Evolutionary conservation across 2,113 vertebrate genomes (phyloP).

Genomic region (Protobothrops flavoviridis): DNA sequence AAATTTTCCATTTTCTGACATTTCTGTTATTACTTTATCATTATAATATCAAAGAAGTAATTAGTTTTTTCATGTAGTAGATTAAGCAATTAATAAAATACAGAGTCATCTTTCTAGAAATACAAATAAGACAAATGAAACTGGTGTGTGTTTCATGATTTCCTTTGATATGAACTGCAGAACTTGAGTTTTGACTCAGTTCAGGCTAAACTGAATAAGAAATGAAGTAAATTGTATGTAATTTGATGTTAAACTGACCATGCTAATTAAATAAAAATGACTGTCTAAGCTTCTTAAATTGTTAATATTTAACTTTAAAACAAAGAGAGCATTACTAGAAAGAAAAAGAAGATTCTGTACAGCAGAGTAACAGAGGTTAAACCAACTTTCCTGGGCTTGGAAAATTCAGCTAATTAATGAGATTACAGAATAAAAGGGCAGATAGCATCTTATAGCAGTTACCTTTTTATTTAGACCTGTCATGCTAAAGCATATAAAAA

Average conservation of each 20-base stretch:
- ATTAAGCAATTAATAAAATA: constrained; percentile 14
- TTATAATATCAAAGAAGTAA: not conserved
- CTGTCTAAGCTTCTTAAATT: not conserved
- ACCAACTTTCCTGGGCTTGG: not conserved
- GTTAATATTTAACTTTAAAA: not conserved
- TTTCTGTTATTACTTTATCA: not conserved
- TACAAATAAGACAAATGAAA: not conserved
- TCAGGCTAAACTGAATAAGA: not conserved
- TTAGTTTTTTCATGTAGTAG: not conserved
- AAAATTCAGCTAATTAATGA: not conserved
- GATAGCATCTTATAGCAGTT: not conserved
- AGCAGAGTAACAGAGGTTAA: not conserved
- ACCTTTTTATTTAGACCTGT: not conserved
- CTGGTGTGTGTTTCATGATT: not conserved
- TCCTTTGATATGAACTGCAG: constrained; percentile 20
- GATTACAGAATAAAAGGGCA: not conserved
- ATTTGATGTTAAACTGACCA: not conserved
- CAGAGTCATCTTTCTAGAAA: not conserved
- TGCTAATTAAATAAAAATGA: not conserved
- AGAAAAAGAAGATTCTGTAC: not conserved
- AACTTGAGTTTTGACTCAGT: constrained; percentile 27
- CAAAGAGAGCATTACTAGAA: not conserved
- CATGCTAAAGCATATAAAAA: not conserved
- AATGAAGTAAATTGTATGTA: not conserved
- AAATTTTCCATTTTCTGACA: not conserved